Evolutionary conservation across 30 jellyfish, hydroid and myxozoan species (phyloP), one percentile per base, ranked within the genome.

Genomic region (Hydractinia symbiolongicarpus): DNA sequence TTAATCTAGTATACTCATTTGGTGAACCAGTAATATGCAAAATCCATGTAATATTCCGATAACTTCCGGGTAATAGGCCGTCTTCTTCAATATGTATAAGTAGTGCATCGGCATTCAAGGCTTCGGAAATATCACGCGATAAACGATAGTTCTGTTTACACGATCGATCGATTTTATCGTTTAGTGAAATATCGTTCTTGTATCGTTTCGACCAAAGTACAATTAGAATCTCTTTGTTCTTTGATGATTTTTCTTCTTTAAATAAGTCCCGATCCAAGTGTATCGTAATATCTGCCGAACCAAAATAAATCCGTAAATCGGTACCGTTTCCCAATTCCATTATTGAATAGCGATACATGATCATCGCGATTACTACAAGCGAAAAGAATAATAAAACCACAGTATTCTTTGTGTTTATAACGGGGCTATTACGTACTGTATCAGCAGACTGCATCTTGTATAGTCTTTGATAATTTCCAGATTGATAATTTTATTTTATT

Each of bases 51-150:
- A 64, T n/a, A 44, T 11, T 16, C 69, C 19, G 17, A 7, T 64
- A n/a, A 9, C 4, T 64, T 13, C 4, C 74, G 8, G 74, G 40
- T 13, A 51, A 51, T 6, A 8, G 6, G 19, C 40, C 16, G 52
- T 64, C 40, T 13, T 64, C 74, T 7, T 64, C 40, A 6, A 64
- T 51, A 51, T 64, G 74, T n/a, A 64, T n/a, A 64, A 64, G 6
- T n/a, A 51, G 52, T 7, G 40, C 9, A 13, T 64, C 74, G 74
- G 74, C 74, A 13, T n/a, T n/a, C 40, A 2, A 64, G 40, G 40
- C 40, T 64, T 64, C 74, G 74, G 74, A 64, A 64, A 64, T 51
- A 64, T 64, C 40, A n/a, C 19, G 52, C 52, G 74, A 64, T 64
- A 64, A 7, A 6, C 74, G 74, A 30, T 30, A 30, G 44, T 30